Percentiles rank a stretch among this genome's conserved stretches.
Conservation (phyloP, 2,888 invertebrate species). For the Parasteatoda lunata region DNA sequence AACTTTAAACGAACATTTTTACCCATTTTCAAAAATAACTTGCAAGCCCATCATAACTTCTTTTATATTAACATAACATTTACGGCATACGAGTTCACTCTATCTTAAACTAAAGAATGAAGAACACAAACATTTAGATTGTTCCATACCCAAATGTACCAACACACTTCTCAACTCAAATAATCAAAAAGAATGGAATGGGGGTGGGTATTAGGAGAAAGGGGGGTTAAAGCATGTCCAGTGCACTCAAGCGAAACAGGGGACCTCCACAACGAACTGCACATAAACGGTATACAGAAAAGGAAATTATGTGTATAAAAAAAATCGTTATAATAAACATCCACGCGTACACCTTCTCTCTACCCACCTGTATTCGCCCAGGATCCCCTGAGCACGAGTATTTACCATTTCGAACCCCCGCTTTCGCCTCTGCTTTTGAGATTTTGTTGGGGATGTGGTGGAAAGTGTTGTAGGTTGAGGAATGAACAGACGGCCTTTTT, state of each 20-base stretch:
- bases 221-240: constrained; percentile 6
- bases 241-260: constrained; percentile 27
- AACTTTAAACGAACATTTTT: no score
- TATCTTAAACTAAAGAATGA: no score
- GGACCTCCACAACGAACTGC: not conserved
- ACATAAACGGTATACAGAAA: not conserved
- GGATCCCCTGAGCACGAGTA: constrained; percentile 20
- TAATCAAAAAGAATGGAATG: not conserved
- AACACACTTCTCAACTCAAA: not conserved
- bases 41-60: no score
- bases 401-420: constrained; percentile 20
- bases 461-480: constrained; percentile 21
- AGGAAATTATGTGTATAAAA: constrained; percentile 9
- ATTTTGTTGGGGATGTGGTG: constrained; percentile 9
- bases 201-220: not conserved
- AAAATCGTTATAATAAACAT: constrained; percentile 64
- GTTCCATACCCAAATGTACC: no score
- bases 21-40: no score
- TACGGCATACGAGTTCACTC: no score
- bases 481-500: constrained; percentile 28
- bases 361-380: constrained; percentile 57
- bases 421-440: constrained; percentile 42
- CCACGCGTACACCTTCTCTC: constrained; percentile 59
- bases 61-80: no score
- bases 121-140: no score